Percentiles rank a stretch among this genome's conserved stretches.
Evolutionary conservation across 2,113 vertebrate genomes (phyloP).

Genomic region (Toxostoma redivivum): DNA sequence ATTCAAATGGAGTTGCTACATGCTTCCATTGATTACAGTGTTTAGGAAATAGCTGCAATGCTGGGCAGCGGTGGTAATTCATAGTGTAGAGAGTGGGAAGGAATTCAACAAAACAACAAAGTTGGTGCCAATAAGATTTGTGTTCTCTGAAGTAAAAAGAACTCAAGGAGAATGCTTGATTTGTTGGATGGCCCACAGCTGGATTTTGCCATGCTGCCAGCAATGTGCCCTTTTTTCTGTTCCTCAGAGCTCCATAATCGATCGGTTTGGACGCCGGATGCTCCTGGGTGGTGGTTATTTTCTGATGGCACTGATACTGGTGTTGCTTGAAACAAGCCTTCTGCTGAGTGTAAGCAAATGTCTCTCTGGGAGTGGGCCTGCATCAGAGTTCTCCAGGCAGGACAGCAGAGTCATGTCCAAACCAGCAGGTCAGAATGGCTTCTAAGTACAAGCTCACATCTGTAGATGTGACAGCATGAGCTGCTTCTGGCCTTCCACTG

Average conservation of each 20-base stretch:
- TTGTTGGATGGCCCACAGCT: background rate
- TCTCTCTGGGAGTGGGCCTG: background rate
- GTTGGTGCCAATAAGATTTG: background rate
- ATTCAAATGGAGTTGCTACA: background rate
- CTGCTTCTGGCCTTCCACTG: background rate
- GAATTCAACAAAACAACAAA: background rate
- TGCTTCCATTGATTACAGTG: background rate
- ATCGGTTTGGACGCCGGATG: conserved; percentile 69
- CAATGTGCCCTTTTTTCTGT: background rate
- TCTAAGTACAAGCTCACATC: background rate
- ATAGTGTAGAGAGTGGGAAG: background rate
- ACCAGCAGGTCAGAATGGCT: background rate
- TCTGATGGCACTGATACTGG: conserved; percentile 75
- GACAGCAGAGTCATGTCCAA: background rate
- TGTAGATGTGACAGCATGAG: background rate
- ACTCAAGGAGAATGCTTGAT: background rate
- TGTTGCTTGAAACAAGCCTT: conserved; percentile 64
- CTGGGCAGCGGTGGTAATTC: background rate
- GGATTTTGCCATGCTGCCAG: background rate
- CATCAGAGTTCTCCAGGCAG: background rate
- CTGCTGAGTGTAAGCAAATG: conserved; percentile 69
- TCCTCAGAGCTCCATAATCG: conserved; percentile 73
- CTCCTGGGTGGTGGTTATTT: conserved; percentile 77
- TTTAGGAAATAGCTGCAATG: background rate
- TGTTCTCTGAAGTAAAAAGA: background rate